A percentile compares a stretch with the other conserved stretches of the same genome.
These are phyloP conservation scores for Delphinapterus leucas DNA, from an alignment of 2,113 vertebrate genomes.

Conservation along the genomic window DNA sequence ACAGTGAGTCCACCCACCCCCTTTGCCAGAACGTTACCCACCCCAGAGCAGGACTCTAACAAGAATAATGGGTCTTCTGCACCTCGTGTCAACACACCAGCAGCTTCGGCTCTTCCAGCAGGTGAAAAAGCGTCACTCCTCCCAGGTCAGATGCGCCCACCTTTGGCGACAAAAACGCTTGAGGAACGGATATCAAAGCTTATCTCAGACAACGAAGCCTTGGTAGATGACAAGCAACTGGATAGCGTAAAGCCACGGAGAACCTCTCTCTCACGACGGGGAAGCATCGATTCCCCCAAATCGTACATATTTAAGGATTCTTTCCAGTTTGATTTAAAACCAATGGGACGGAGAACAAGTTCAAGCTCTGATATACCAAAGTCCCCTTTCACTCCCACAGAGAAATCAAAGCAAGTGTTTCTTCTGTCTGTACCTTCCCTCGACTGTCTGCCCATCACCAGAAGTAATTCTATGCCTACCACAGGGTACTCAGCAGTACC, in stretches of 20 bases:
- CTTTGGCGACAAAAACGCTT: slow-evolving; percentile 92
- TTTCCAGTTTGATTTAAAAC: slow-evolving; percentile 98
- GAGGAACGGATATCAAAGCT: slow-evolving; percentile 97
- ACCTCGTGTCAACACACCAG: slow-evolving; percentile 71
- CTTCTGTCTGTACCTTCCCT: slow-evolving; percentile 96
- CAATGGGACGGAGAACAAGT: slow-evolving; percentile 94
- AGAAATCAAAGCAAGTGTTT: slow-evolving; percentile 97
- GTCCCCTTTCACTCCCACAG: slow-evolving; percentile 97
- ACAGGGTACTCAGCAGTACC: slow-evolving; percentile 93
- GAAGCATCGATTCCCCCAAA: slow-evolving; percentile 98
- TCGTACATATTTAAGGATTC: slow-evolving; percentile 99
- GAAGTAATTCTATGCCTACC: slow-evolving; percentile 98
- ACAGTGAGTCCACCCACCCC: slow-evolving; percentile 94
- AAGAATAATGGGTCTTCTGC: slow-evolving; percentile 80
- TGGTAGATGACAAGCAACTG: slow-evolving; percentile 97
- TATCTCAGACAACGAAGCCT: slow-evolving; percentile 97
- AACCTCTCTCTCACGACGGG: slow-evolving; percentile 96
- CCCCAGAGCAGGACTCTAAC: slow-evolving; percentile 86
- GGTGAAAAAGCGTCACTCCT: slow-evolving; percentile 83
- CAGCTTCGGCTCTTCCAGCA: slow-evolving; percentile 85
- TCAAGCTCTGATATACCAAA: slow-evolving; percentile 99
- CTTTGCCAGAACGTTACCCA: slow-evolving; percentile 88
- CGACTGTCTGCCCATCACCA: slow-evolving; percentile 97
- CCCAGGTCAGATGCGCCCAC: slow-evolving; percentile 91
- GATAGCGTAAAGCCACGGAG: slow-evolving; percentile 98